Percentiles rank a stretch among this genome's conserved stretches.
phyloP scores from a whole-genome alignment of 2,113 vertebrate species.

The Phyllopteryx taeniolatus region DNA sequence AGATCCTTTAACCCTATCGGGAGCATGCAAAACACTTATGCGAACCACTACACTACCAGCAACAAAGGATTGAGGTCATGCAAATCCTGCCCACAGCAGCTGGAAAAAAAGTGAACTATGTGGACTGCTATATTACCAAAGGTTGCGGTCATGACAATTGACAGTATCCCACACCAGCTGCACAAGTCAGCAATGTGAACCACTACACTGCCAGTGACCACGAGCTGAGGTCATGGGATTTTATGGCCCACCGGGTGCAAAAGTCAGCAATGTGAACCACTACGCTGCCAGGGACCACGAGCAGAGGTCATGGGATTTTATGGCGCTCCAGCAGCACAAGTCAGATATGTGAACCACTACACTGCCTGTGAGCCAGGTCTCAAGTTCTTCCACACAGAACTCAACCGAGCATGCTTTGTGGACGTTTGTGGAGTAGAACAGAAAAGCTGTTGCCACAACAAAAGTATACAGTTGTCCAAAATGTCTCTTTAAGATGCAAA shows the following conservation, averaged over 20 bases:
- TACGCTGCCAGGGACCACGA: background rate
- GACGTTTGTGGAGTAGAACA: background rate
- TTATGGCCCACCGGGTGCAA: too few species aligned
- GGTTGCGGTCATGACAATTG: background rate
- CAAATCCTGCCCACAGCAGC: background rate
- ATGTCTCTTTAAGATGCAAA: background rate
- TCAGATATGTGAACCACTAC: background rate
- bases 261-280: background rate
- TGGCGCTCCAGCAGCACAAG: too few species aligned
- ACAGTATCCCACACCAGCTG: background rate
- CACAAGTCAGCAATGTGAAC: background rate
- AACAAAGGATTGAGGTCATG: background rate
- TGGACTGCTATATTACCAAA: background rate
- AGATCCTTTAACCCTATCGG: background rate
- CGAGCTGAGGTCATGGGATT: too few species aligned
- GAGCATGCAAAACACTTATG: background rate
- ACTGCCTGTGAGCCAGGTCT: background rate
- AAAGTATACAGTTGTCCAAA: background rate
- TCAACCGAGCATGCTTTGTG: background rate
- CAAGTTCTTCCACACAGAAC: background rate
- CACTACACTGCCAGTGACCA: background rate
- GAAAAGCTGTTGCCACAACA: background rate
- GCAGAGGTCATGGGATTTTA: too few species aligned
- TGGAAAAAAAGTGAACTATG: background rate
- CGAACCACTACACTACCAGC: background rate